Evolutionary conservation across 2,113 vertebrate genomes (phyloP), one percentile per base, ranked within the genome.

Genomic region (Bos taurus): DNA sequence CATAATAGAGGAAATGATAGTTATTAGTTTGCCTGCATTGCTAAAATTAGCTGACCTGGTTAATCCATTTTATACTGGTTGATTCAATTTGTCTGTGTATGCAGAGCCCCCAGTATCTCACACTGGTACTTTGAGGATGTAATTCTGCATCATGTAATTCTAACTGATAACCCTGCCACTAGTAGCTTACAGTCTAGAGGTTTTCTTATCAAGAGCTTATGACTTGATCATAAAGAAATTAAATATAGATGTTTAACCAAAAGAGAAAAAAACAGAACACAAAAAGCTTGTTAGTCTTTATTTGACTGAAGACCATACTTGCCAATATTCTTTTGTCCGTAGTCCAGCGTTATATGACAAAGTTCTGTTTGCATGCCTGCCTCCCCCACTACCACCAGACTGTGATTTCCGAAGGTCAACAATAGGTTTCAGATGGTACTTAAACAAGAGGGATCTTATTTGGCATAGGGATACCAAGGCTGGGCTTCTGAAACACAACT

Each of bases 61-160:
- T 77, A 85, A 97, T 94, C 64, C 85, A 93, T 85, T 92, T 90
- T 43, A 50, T 85, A 60, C 40, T 19, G 48, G 25, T 86, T 78
- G 28, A 95, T 96, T 96, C 46, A 26, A 8, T 92, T 95, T 90
- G 91, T 96, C 43, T 95, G 43, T 77, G 25, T 89, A 28, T 93
- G 48, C 46, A 43, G 64, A 92, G 16, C 40, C 50, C 74, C 86
- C 50, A 60, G 10, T 16, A n/a, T 56, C 80, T 82, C 40, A 90
- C 52, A n/a, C 25, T 57, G 48, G 71, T 77, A 86, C 67, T 92
- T 54, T 88, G 71, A 95, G 78, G 60, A 83, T 52, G 33, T 71
- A 56, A 89, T 95, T 94, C 86, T 91, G 36, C 40, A 89, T 86
- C 50, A 3, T 84, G 36, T 80, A 62, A 82, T 86, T 50, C 82